Conservation (phyloP, 2,113 vertebrate species). For the Myiozetetes cayanensis region DNA sequence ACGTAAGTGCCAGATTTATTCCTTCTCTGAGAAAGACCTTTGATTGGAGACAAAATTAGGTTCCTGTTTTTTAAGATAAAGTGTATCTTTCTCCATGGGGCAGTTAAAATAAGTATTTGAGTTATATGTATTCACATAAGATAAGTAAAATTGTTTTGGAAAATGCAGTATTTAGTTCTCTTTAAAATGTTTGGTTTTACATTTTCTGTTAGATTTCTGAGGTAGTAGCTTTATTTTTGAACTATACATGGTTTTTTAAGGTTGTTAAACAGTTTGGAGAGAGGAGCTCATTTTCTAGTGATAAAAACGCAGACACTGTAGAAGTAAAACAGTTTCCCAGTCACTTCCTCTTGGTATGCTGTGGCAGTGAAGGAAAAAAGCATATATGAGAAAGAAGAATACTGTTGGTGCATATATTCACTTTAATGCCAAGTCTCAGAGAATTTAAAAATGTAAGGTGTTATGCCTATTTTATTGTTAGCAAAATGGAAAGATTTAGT, state of each 20-base stretch:
- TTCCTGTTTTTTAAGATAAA: neutral
- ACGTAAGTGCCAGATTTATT: slow-evolving; percentile 73
- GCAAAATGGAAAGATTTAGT: neutral
- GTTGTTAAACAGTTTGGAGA: neutral
- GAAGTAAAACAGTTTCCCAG: neutral
- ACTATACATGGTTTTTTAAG: neutral
- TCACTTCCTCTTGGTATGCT: neutral
- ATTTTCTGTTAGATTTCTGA: neutral
- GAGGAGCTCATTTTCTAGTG: neutral
- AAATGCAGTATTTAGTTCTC: neutral
- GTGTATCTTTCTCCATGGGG: neutral
- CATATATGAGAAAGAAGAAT: neutral
- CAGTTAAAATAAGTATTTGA: neutral
- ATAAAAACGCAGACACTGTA: neutral
- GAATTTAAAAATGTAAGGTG: neutral
- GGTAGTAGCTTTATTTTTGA: neutral
- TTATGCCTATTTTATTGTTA: neutral
- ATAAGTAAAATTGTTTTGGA: neutral
- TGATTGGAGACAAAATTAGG: neutral
- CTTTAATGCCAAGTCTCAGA: neutral
- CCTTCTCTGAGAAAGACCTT: neutral
- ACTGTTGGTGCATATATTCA: neutral
- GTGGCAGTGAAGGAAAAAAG: neutral
- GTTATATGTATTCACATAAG: neutral
- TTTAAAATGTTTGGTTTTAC: neutral